These are phyloP conservation scores for Poliocrania exsul DNA, from an alignment of 2,797 vertebrate species.

Conservation along the genomic window DNA sequence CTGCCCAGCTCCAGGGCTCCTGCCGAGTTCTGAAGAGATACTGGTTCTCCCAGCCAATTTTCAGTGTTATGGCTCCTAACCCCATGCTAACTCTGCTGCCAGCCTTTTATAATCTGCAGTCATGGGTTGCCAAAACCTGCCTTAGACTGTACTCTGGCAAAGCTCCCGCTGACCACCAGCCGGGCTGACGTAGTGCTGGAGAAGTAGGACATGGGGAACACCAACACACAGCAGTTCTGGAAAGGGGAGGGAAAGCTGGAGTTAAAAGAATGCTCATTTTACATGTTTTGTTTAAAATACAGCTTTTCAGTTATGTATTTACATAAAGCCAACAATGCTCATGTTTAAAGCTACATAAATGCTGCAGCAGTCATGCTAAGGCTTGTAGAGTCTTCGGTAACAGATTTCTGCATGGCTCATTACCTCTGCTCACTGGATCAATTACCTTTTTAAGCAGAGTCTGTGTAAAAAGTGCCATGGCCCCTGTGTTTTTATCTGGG, in stretches of 20 bases:
- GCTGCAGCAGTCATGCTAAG: not conserved
- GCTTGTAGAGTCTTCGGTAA: not conserved
- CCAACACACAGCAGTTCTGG: not conserved
- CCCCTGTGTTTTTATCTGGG: not conserved
- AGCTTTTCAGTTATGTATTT: not conserved
- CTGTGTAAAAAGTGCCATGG: not conserved
- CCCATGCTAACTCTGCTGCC: not conserved
- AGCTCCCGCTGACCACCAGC: not conserved
- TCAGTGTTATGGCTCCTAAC: not conserved
- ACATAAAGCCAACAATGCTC: not conserved
- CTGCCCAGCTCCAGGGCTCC: not conserved
- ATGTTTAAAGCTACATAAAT: not conserved
- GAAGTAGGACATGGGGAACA: not conserved
- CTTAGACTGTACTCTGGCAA: not conserved
- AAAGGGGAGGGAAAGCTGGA: not conserved
- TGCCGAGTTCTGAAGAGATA: not conserved
- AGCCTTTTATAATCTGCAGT: not conserved
- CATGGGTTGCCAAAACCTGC: not conserved
- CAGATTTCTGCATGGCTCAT: not conserved
- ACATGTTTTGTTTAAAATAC: rapidly evolving
- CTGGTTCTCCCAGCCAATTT: not conserved
- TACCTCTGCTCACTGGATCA: not conserved
- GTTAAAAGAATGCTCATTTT: not conserved
- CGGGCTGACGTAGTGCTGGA: not conserved
- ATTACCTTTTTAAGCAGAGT: not conserved